Evolutionary conservation across 2,113 vertebrate species (phyloP).

Genomic region (Reinhardtius hippoglossoides): DNA sequence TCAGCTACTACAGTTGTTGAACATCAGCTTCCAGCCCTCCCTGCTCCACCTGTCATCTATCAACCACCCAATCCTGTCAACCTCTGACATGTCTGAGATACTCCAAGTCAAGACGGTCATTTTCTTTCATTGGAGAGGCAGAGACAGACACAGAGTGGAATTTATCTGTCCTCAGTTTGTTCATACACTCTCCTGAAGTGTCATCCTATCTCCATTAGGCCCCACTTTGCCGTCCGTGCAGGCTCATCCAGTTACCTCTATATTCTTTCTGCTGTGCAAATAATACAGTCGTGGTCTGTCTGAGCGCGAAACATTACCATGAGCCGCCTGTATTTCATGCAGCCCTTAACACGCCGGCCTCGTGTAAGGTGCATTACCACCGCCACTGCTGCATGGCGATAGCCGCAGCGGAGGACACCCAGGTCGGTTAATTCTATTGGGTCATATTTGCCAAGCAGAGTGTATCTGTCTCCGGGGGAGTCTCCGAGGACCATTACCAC

Average conservation of each 20-base stretch:
- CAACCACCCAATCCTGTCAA: constrained; percentile 34
- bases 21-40: background rate
- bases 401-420: constrained; percentile 54
- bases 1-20: constrained; percentile 5
- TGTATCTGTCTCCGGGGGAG: constrained; percentile 64
- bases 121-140: constrained; percentile 68
- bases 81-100: constrained; percentile 46
- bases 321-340: constrained; percentile 23
- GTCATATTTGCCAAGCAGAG: constrained; percentile 72
- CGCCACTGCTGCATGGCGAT: constrained; percentile 22
- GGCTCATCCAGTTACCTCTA: constrained; percentile 65
- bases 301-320: constrained; percentile 26
- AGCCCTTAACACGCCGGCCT: constrained; percentile 44
- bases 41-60: constrained; percentile 28
- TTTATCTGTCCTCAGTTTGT: constrained; percentile 67
- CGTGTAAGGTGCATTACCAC: constrained; percentile 45
- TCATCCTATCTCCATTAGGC: constrained; percentile 73
- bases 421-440: constrained; percentile 73
- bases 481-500: constrained; percentile 75
- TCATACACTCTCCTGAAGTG: constrained; percentile 68
- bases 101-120: constrained; percentile 69
- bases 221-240: constrained; percentile 62
- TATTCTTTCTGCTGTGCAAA: constrained; percentile 62
- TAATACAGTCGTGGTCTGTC: constrained; percentile 32
- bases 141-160: constrained; percentile 56